These are phyloP conservation scores for Grallaria varia DNA, from an alignment of 2,113 vertebrate genomes.

Conservation along the genomic window DNA sequence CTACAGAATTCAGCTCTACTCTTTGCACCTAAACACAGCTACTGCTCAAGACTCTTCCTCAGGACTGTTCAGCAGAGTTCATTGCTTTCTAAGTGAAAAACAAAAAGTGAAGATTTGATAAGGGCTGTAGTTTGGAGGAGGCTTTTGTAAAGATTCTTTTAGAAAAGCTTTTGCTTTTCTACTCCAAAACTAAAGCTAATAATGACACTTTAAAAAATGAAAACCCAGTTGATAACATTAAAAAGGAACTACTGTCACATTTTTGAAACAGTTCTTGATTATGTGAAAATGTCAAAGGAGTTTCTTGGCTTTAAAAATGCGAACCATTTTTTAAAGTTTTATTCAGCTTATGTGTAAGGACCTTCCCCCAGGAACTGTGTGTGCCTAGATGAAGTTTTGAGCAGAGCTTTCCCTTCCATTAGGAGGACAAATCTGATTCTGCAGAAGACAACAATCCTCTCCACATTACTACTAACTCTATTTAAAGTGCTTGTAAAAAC, in stretches of 20 bases:
- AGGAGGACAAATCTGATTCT: not conserved
- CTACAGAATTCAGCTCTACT: not conserved
- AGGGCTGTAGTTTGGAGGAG: not conserved
- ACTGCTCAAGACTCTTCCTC: not conserved
- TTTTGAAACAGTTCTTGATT: not conserved
- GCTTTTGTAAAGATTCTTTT: not conserved
- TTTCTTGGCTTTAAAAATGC: not conserved
- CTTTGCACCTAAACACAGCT: not conserved
- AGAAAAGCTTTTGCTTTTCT: not conserved
- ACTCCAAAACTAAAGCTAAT: not conserved
- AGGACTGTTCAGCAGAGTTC: not conserved
- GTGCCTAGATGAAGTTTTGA: not conserved
- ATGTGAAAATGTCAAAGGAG: not conserved
- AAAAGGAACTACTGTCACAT: not conserved
- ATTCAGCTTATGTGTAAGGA: not conserved
- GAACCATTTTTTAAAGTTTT: not conserved
- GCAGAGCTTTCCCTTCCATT: not conserved
- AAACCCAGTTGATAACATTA: not conserved
- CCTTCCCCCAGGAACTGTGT: not conserved
- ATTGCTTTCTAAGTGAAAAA: not conserved
- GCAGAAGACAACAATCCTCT: not conserved
- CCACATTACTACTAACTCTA: not conserved
- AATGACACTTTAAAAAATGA: not conserved
- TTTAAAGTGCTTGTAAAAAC: not conserved
- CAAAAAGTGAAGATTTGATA: not conserved